phyloP scores from a whole-genome alignment of 2,888 invertebrate genomes.

The Sesia apiformis region DNA sequence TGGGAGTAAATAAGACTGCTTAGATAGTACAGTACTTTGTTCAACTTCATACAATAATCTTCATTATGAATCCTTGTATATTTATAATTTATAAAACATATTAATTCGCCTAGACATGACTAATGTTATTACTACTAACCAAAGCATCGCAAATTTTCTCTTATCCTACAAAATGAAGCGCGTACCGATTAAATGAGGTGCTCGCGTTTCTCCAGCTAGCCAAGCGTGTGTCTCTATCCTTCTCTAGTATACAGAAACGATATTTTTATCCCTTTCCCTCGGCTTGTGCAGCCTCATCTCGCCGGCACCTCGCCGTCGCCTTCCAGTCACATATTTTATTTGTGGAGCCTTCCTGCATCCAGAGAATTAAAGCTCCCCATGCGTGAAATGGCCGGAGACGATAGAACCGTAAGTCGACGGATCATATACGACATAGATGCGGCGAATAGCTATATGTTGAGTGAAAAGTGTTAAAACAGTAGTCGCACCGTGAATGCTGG shows the following conservation, averaged over 20 bases:
- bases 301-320: conserved; percentile 69
- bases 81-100: no score
- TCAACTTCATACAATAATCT: no score
- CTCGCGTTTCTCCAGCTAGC: conserved; percentile 73
- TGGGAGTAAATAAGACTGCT: no score
- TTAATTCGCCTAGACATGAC: no score
- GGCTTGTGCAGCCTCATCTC: conserved; percentile 64
- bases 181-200: conserved; percentile 73
- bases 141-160: conserved; percentile 57
- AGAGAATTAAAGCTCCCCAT: conserved; percentile 55
- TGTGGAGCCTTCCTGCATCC: conserved; percentile 71
- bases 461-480: background rate
- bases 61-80: no score
- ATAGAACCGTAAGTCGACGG: background rate
- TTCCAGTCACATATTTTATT: conserved; percentile 74
- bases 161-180: conserved; percentile 68
- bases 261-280: conserved; percentile 31
- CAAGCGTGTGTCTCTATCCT: conserved; percentile 37
- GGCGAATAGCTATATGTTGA: background rate
- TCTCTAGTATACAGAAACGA: conserved; percentile 21
- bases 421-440: background rate
- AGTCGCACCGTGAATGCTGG: conserved; percentile 36
- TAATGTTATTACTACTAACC: background rate
- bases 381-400: conserved; percentile 32
- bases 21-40: no score